Evolutionary conservation across 2,113 vertebrate genomes (phyloP).

Genomic region (Hydropotes inermis): DNA sequence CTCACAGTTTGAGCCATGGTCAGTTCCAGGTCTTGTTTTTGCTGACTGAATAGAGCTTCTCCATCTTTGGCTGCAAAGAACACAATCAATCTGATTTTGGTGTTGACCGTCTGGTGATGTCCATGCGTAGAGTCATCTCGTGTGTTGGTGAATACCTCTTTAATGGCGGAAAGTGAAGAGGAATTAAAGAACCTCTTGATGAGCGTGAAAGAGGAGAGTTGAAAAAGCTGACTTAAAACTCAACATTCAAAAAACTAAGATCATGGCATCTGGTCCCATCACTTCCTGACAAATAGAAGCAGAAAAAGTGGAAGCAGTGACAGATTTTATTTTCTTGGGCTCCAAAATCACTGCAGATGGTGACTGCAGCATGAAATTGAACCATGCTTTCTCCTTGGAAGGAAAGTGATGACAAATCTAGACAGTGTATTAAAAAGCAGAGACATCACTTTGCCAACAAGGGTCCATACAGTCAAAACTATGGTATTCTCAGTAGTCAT

Average conservation of each 20-base stretch:
- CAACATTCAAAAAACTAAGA: neutral
- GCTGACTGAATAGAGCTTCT: neutral
- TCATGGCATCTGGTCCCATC: neutral
- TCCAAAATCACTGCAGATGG: neutral
- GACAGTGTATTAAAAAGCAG: neutral
- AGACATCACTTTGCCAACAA: neutral
- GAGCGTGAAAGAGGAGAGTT: neutral
- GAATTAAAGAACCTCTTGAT: neutral
- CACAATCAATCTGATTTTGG: neutral
- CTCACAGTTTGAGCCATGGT: neutral
- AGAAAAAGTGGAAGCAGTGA: neutral
- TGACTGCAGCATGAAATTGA: neutral
- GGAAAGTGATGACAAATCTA: neutral
- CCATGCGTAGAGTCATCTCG: neutral
- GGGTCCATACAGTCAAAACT: neutral
- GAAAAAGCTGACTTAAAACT: neutral
- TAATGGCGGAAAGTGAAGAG: neutral
- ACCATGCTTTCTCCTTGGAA: neutral
- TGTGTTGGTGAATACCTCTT: neutral
- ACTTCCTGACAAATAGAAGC: neutral
- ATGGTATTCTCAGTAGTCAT: neutral
- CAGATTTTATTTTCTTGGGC: neutral
- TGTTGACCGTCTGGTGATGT: neutral
- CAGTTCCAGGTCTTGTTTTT: neutral
- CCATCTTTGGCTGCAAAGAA: neutral